Evolutionary conservation across 2,888 invertebrate genomes (phyloP).

Genomic region (Bugulina stolonifera): DNA sequence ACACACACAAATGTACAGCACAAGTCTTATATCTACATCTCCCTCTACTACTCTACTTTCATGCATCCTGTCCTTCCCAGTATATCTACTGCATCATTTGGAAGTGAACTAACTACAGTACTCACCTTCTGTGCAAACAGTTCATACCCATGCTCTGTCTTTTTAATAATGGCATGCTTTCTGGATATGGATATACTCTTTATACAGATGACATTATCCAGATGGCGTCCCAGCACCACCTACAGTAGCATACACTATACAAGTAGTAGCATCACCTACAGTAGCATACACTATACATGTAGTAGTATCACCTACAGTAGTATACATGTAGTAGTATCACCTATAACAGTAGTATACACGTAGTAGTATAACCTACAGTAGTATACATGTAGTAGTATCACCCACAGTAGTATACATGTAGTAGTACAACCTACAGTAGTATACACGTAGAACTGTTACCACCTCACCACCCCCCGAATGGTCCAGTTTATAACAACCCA

Average conservation of each 20-base stretch:
- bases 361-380: neutral
- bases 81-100: neutral
- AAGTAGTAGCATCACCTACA: neutral
- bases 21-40: neutral
- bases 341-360: no score
- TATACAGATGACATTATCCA: neutral
- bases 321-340: neutral
- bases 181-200: constrained; percentile 15
- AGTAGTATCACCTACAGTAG: neutral
- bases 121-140: neutral
- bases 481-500: no score
- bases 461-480: no score
- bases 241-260: neutral
- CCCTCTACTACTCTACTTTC: neutral
- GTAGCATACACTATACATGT: neutral
- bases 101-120: neutral
- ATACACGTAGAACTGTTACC: neutral
- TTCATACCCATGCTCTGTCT: neutral
- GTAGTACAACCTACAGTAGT: neutral
- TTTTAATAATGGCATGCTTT: neutral
- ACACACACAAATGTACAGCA: neutral
- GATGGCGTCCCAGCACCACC: constrained; percentile 4
- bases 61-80: neutral
- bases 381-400: neutral
- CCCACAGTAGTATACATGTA: neutral